A percentile compares a stretch with the other conserved stretches of the same genome.
Conservation (phyloP, 2,888 invertebrate species). For the Acrobasis consociella region DNA sequence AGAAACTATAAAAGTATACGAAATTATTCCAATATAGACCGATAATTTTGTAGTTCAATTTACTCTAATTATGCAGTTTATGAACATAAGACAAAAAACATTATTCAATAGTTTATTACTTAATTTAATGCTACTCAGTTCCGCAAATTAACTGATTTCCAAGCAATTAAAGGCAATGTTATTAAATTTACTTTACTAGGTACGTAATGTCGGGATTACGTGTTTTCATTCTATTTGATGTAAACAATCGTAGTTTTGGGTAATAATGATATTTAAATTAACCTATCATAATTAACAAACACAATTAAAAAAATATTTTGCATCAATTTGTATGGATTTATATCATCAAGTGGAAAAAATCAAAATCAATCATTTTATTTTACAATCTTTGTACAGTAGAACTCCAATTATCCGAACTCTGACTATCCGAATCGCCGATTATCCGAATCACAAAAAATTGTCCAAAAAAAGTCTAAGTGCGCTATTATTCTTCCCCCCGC, state of each 20-base stretch:
- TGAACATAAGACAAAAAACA: background rate
- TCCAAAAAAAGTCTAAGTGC: no score
- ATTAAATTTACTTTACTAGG: background rate
- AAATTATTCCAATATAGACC: no score
- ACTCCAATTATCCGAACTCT: no score
- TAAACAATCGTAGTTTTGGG: background rate
- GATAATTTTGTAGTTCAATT: no score
- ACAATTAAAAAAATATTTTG: background rate
- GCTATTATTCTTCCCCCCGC: no score
- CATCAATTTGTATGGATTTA: background rate
- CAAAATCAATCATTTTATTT: no score
- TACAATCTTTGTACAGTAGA: no score
- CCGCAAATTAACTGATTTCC: slow-evolving; percentile 3
- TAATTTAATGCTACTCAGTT: slow-evolving; percentile 6
- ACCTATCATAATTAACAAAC: background rate
- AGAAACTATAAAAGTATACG: no score
- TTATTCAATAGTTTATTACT: background rate
- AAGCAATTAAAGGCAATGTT: slow-evolving; percentile 7
- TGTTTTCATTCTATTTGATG: background rate
- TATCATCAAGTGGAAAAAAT: no score
- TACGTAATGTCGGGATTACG: background rate
- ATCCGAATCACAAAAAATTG: no score
- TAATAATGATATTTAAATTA: background rate
- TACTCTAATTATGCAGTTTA: no score
- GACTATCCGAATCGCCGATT: no score